Evolutionary conservation across 1,140 invertebrate species (phyloP).

Genomic region (Hermetia illucens): DNA sequence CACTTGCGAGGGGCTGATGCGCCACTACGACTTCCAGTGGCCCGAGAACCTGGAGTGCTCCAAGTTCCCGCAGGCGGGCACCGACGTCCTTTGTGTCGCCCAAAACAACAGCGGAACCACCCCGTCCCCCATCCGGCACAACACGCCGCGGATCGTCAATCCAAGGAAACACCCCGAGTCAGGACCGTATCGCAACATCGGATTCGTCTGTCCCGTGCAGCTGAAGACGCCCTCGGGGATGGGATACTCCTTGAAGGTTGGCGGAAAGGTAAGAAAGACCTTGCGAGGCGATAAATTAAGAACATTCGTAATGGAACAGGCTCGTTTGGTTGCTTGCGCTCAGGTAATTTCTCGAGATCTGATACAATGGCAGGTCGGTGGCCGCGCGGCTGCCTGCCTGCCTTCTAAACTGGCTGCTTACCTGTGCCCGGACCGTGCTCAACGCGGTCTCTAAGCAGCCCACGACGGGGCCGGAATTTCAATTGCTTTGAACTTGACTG

Average conservation of each 20-base stretch:
- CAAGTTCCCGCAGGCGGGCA: constrained; percentile 64
- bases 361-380: too few relatives aligned
- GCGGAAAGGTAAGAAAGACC: constrained; percentile 56
- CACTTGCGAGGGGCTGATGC: constrained; percentile 87
- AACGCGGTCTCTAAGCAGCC: too few relatives aligned
- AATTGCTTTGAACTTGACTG: too few relatives aligned
- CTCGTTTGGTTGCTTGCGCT: too few relatives aligned
- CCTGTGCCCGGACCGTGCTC: too few relatives aligned
- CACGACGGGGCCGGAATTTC: too few relatives aligned
- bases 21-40: constrained; percentile 86
- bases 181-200: constrained; percentile 42
- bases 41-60: constrained; percentile 85
- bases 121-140: constrained; percentile 17
- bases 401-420: too few relatives aligned
- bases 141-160: constrained; percentile 15
- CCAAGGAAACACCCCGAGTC: constrained; percentile 19
- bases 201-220: constrained; percentile 75
- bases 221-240: constrained; percentile 65
- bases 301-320: too few relatives aligned
- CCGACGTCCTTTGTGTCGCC: constrained; percentile 67
- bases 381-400: too few relatives aligned
- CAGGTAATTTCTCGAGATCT: too few relatives aligned
- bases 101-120: constrained; percentile 50
- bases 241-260: constrained; percentile 69
- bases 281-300: too few relatives aligned